Base-by-base conservation (phyloP, 2,797 vertebrate genomes). In the Chrosomus eos region DNA sequence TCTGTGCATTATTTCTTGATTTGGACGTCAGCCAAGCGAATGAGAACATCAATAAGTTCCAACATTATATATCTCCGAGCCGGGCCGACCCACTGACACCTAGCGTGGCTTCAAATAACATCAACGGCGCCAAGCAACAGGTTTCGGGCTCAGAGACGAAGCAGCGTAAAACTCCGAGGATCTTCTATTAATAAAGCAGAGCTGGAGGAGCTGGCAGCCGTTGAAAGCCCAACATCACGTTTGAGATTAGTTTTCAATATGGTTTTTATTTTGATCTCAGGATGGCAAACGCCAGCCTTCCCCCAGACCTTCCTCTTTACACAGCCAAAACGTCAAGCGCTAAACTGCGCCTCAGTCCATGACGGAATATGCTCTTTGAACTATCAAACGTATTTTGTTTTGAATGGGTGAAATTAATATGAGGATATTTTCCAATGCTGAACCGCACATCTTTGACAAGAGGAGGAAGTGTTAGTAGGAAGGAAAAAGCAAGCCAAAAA, bases 21-120 rank as follows among this genome's bases (percentile, higher is more conserved):
- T 89, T 93, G 89, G 91, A 93, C 88, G 89, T 87, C 81, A 33
- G 83, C 86, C 92, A 92, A 88, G 87, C 92, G 92, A 93, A 91
- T 91, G 93, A 93, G 93, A 96, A 94, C 91, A 83, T 89, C 87
- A 85, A 87, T 87, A 84, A 70, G 38, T 62, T 43, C 26, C 36
- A 72, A 43, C 74, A 80, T 86, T 79, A 80, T 76, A 82, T 68
- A 86, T 83, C 86, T 89, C 85, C 6, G 62, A 86, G 81, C 81
- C 82, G 72, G 87, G 86, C 88, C 82, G 80, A 87, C 83, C 87
- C 82, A 78, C 28, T 88, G 88, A 88, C 85, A 85, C 80, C 85
- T 85, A 81, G 83, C 82, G 19, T 64, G 16, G 75, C 88, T 85
- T 85, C 84, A 83, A 86, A 87, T 85, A 87, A 81, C 85, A 86